A percentile compares a stretch with the other conserved stretches of the same genome.
Conservation (phyloP, 2,888 invertebrate genomes). For the Meiosimyza platycephala region DNA sequence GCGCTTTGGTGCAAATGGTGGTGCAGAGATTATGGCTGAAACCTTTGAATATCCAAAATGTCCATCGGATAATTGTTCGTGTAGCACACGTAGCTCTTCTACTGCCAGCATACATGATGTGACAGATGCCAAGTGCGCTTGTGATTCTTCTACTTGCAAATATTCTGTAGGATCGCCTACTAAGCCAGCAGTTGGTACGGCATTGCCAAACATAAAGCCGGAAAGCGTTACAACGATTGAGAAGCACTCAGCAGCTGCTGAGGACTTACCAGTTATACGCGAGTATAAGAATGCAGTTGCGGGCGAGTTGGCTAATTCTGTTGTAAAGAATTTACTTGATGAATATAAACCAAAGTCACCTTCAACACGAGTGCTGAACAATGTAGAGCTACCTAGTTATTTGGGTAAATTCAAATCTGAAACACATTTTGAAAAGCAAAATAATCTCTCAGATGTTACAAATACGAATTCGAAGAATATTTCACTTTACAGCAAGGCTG, state of each 20-base stretch:
- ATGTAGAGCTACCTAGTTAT: slow-evolving; percentile 56
- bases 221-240: background rate
- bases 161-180: slow-evolving; percentile 38
- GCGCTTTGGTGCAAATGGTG: slow-evolving; percentile 59
- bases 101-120: slow-evolving; percentile 58
- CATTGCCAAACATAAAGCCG: slow-evolving; percentile 5
- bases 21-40: slow-evolving; percentile 57
- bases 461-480: slow-evolving; percentile 40
- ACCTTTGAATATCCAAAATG: slow-evolving; percentile 64
- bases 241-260: slow-evolving; percentile 29
- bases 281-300: slow-evolving; percentile 62
- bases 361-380: slow-evolving; percentile 49
- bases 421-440: slow-evolving; percentile 56
- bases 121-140: slow-evolving; percentile 54
- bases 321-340: slow-evolving; percentile 52
- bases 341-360: slow-evolving; percentile 10
- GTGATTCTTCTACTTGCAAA: slow-evolving; percentile 55
- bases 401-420: slow-evolving; percentile 54
- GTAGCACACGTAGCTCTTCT: slow-evolving; percentile 64
- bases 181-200: background rate
- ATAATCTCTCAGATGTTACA: slow-evolving; percentile 59
- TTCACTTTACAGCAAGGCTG: slow-evolving; percentile 38
- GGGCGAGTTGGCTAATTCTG: slow-evolving; percentile 52
- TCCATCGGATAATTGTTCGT: slow-evolving; percentile 65
- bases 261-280: slow-evolving; percentile 60